Evolutionary conservation across 1,140 invertebrate genomes (phyloP), one percentile per base, ranked within the genome.

Genomic region (Drosophila truncata): DNA sequence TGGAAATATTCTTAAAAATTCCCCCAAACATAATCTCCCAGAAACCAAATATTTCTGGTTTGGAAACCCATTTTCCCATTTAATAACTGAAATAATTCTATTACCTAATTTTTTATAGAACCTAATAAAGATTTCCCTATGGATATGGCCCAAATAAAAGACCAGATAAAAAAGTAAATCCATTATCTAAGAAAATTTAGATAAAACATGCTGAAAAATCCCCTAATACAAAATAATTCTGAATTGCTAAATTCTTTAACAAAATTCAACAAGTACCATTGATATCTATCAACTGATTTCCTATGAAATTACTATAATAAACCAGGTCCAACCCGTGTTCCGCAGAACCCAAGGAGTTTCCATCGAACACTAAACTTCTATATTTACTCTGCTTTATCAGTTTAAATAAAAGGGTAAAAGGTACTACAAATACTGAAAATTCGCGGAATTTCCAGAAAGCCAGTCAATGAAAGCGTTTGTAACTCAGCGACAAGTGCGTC

Each of bases 401-500:
- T 23, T 67, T 31, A 7, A 18, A n/a, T 31, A 3, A 65, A 31
- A 16, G n/a, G n/a, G n/a, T n/a, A n/a, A n/a, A 11, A 16, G 23
- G 2, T 11, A 41, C 31, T 25, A 16, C 25, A 44, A 27, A 27
- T 62, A 23, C 4, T 4, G 13, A 31, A 16, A 23, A 25, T 65
- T 4, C n/a, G 8, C 5, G 31, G 33, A 35, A 54, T 37, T 23
- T 16, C 14, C 20, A 13, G 25, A 29, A 66, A 46, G 39, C 11
- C 31, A 63, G 31, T 46, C 41, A 66, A 66, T 47, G 62, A 46
- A 54, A 18, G 9, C 47, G 62, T 54, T 52, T 54, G 37, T 52
- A 37, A 16, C 4, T 14, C 27, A 14, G 37, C 49, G 11, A 67
- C 66, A 70, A 70, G 66, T 70, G 66, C 59, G 62, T 44, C 37